Conservation (phyloP, 2,797 vertebrate species). For the Chaetophractus vellerosus region DNA sequence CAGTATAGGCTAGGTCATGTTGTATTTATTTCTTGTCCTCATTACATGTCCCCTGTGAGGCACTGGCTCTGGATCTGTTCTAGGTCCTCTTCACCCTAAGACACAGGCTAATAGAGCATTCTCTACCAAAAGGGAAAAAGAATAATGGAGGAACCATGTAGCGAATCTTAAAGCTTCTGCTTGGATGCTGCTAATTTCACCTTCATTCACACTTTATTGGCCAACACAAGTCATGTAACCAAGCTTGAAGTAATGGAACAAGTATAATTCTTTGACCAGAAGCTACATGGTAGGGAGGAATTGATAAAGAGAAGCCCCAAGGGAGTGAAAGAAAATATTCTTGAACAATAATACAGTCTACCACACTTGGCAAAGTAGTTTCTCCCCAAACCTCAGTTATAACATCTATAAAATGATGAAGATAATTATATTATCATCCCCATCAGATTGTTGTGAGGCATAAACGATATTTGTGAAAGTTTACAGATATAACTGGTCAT, state of each 20-base stretch:
- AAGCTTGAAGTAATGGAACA: not conserved
- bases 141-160: not conserved
- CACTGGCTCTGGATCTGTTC: not conserved
- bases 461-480: not conserved
- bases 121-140: not conserved
- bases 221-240: not conserved
- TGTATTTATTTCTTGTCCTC: not conserved
- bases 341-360: not conserved
- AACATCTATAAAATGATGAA: not conserved
- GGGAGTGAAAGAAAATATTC: not conserved
- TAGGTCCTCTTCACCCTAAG: not conserved
- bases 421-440: not conserved
- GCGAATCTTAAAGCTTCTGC: not conserved
- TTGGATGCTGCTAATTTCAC: not conserved
- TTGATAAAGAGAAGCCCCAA: not conserved
- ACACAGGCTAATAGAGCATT: not conserved
- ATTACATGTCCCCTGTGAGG: not conserved
- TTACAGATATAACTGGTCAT: not conserved
- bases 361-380: not conserved
- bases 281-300: not conserved
- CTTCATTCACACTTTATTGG: not conserved
- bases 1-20: not conserved
- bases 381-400: not conserved
- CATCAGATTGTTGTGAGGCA: not conserved
- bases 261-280: not conserved